phyloP scores from a whole-genome alignment of 2,888 invertebrate genomes.

The Noctuana brunneofusca region DNA sequence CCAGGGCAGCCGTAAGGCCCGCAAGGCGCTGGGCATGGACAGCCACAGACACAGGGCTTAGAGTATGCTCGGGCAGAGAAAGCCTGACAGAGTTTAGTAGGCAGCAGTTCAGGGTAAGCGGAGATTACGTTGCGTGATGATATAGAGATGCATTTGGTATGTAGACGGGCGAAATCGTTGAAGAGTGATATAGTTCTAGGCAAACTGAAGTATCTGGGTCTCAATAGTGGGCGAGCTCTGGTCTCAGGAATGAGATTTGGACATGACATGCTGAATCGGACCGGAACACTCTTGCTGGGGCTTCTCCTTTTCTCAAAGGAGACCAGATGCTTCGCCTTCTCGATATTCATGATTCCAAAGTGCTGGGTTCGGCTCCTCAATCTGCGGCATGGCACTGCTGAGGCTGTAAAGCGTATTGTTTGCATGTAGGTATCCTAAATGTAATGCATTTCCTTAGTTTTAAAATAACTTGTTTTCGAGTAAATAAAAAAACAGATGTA shows the following conservation, averaged over 20 bases:
- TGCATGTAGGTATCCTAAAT: constrained; percentile 6
- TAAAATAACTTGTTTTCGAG: neutral
- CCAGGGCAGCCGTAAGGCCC: too few species aligned
- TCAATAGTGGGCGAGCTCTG: constrained; percentile 37
- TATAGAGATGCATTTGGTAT: neutral
- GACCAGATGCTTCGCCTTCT: constrained; percentile 45
- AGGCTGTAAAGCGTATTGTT: constrained; percentile 58
- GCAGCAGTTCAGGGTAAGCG: neutral
- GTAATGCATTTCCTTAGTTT: neutral
- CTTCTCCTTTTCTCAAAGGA: constrained; percentile 37
- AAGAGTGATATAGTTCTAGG: constrained; percentile 36
- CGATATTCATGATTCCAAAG: constrained; percentile 47
- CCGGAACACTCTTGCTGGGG: constrained; percentile 37
- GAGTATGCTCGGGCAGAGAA: constrained; percentile 44
- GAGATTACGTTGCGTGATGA: neutral
- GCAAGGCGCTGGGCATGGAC: constrained; percentile 49
- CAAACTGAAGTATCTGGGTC: constrained; percentile 43
- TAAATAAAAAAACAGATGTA: neutral
- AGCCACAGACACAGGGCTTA: constrained; percentile 41
- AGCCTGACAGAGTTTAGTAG: constrained; percentile 19
- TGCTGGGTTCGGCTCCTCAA: constrained; percentile 48
- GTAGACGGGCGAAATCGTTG: neutral
- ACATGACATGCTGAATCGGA: constrained; percentile 55
- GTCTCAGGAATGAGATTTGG: constrained; percentile 47
- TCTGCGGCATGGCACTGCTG: constrained; percentile 55